Evolutionary conservation across 2,113 vertebrate species (phyloP), one percentile per base, ranked within the genome.

Genomic region (Sapajus apella): DNA sequence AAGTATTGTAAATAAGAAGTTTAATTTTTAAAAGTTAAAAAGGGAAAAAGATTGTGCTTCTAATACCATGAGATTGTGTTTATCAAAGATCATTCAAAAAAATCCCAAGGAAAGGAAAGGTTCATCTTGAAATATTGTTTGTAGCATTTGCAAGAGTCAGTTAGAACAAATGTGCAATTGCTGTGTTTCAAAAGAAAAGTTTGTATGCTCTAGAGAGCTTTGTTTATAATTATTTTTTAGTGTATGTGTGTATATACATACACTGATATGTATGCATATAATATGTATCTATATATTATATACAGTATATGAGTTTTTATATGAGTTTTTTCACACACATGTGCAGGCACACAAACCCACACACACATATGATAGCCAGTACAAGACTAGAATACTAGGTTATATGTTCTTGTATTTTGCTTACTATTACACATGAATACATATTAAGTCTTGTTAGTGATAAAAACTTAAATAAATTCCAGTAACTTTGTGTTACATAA

Each of bases 91-190:
- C 32, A 25, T n/a, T 47, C 61, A 50, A 35, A 47, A 43, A 0
- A 20, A 9, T 12, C 61, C 50, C 5, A 4, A 27, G 40, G 6
- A 85, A 70, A 82, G 76, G 14, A 21, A 75, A 40, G 25, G 17
- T 12, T 8, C 23, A 0, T 40, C 56, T 6, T 35, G 37, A 35
- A 47, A 66, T 27, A 32, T 2, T 16, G 25, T 1, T 20, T 14
- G 12, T 35, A 37, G 18, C 30, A 1, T 66, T 80, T 32, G 2
- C 0, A 47, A 25, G 30, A 47, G 12, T 21, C 9, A 20, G 6
- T 25, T 17, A n/a, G 32, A 88, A 55, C 32, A 64, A 35, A 55
- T 3, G 64, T 0, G 37, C 11, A 30, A 18, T 45, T 6, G 12
- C 37, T 35, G 10, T 4, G 23, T 5, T 87, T 47, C 37, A 12